Evolutionary conservation across 2,113 vertebrate genomes (phyloP).

Genomic region (Ptilorrhoa leucosticta): DNA sequence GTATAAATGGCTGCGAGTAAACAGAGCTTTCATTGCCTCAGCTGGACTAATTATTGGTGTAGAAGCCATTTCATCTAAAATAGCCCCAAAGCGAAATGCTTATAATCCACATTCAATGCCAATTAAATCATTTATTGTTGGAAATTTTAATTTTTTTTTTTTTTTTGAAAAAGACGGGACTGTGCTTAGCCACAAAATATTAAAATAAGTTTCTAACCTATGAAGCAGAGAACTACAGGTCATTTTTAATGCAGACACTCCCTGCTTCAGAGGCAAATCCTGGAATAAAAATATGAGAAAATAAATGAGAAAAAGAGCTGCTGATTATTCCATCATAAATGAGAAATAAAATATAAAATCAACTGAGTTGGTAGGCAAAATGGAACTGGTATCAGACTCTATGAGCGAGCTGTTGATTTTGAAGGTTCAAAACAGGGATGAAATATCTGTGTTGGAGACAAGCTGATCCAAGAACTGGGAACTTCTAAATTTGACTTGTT

Average conservation of each 20-base stretch:
- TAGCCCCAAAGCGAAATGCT: constrained; percentile 73
- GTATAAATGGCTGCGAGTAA: constrained; percentile 64
- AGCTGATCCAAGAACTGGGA: background rate
- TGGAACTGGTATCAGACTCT: constrained; percentile 79
- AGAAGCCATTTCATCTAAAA: constrained; percentile 69
- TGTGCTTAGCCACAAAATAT: constrained; percentile 99
- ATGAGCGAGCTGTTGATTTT: background rate
- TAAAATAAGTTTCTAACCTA: constrained; percentile 99
- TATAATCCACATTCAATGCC: constrained; percentile 76
- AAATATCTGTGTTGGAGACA: background rate
- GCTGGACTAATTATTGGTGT: constrained; percentile 61
- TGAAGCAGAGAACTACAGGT: constrained; percentile 99
- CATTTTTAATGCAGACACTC: constrained; percentile 99
- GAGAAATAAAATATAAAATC: constrained; percentile 77
- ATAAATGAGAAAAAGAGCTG: constrained; percentile 97
- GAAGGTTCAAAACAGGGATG: constrained; percentile 17
- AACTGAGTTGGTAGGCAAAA: constrained; percentile 75
- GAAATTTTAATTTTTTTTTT: constrained; percentile 21
- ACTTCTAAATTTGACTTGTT: background rate
- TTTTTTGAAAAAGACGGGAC: constrained; percentile 80
- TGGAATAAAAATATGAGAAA: constrained; percentile 98
- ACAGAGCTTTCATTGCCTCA: constrained; percentile 70
- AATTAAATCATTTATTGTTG: constrained; percentile 73
- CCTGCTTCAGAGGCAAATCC: constrained; percentile 99
- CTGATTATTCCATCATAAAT: constrained; percentile 89